Conservation (phyloP, 1,140 invertebrate genomes). For the Drosophila insularis region DNA sequence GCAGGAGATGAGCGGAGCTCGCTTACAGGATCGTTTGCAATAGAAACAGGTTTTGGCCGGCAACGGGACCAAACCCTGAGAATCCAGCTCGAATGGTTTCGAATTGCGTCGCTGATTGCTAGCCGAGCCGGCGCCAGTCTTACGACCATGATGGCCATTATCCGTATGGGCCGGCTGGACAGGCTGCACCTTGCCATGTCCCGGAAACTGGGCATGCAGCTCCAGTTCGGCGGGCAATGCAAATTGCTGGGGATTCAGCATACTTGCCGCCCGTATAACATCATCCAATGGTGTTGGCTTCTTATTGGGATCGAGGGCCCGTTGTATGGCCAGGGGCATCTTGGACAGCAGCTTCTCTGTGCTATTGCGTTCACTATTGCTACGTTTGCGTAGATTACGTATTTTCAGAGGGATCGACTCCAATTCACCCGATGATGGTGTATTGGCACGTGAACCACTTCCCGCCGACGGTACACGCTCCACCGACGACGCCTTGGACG, state of each 20-base stretch:
- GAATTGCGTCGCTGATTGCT: slow-evolving; percentile 66
- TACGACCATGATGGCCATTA: slow-evolving; percentile 56
- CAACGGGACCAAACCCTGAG: slow-evolving; percentile 90
- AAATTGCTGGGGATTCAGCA: slow-evolving; percentile 94
- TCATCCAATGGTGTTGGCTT: slow-evolving; percentile 87
- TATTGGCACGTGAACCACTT: slow-evolving; percentile 67
- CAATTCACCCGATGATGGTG: slow-evolving; percentile 67
- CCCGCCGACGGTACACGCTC: slow-evolving; percentile 65
- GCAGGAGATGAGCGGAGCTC: slow-evolving; percentile 93
- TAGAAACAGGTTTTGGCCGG: slow-evolving; percentile 92
- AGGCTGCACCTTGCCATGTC: slow-evolving; percentile 86
- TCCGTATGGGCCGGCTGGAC: slow-evolving; percentile 51
- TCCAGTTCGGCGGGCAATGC: slow-evolving; percentile 91
- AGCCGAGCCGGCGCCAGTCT: slow-evolving; percentile 25
- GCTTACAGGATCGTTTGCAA: slow-evolving; percentile 91
- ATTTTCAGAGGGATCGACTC: slow-evolving; percentile 75
- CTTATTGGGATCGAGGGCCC: slow-evolving; percentile 81
- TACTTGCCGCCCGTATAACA: slow-evolving; percentile 90
- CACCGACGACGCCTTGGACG: slow-evolving; percentile 72
- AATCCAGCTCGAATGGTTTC: slow-evolving; percentile 87
- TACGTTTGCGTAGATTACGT: slow-evolving; percentile 77
- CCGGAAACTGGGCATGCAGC: slow-evolving; percentile 91
- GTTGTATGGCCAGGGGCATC: slow-evolving; percentile 68
- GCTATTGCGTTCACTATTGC: slow-evolving; percentile 75
- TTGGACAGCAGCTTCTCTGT: slow-evolving; percentile 72